phyloP scores from a whole-genome alignment of 2,113 vertebrate species.

The Pantherophis guttatus region DNA sequence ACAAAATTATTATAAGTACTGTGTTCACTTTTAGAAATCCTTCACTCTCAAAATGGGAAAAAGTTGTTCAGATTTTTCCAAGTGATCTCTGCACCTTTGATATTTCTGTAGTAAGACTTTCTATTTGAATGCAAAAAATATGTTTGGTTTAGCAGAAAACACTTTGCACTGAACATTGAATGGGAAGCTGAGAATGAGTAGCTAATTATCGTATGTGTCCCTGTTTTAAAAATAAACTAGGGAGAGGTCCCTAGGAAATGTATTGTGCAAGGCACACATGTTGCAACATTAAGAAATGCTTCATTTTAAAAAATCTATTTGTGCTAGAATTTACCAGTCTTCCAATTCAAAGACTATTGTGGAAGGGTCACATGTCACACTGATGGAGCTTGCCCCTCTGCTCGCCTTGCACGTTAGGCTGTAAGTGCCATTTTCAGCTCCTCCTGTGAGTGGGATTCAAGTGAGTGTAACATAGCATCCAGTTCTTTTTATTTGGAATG shows the following conservation, averaged over 20 bases:
- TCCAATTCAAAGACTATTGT: not conserved
- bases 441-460: not conserved
- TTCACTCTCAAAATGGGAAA: not conserved
- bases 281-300: constrained; percentile 20
- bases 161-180: constrained; percentile 4
- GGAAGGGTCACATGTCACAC: not conserved
- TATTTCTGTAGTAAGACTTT: not conserved
- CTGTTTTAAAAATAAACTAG: constrained; percentile 44
- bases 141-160: not conserved
- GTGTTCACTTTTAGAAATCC: constrained; percentile 6
- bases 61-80: not conserved
- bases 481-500: not conserved
- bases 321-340: not conserved
- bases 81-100: not conserved
- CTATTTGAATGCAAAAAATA: constrained; percentile 8
- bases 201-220: constrained; percentile 2
- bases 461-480: not conserved
- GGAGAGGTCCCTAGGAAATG: constrained; percentile 36
- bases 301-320: not conserved
- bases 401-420: not conserved
- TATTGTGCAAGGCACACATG: constrained; percentile 6
- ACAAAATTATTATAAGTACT: not conserved
- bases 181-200: constrained; percentile 2
- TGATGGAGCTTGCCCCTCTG: too few relatives aligned
- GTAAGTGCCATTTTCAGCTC: not conserved